These are phyloP conservation scores for Apodemus sylvaticus DNA, from an alignment of 2,113 vertebrate genomes.

Conservation along the genomic window DNA sequence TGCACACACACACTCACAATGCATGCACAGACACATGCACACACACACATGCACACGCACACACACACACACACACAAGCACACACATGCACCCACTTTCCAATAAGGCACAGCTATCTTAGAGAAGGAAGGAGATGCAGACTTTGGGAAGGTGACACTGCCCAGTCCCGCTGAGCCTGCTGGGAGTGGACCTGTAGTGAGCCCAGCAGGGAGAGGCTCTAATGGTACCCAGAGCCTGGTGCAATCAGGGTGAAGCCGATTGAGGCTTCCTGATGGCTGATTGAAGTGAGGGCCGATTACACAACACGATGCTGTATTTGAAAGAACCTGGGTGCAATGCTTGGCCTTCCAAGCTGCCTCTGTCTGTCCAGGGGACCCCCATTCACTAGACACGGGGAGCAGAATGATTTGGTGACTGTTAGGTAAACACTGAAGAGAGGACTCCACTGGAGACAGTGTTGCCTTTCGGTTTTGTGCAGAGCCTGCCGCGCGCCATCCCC, in stretches of 20 bases:
- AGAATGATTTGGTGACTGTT: not conserved
- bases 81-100: not conserved
- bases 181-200: not conserved
- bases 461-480: fast-evolving
- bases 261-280: not conserved
- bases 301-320: not conserved
- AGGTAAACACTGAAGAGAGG: not conserved
- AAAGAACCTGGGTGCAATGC: not conserved
- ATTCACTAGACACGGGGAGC: not conserved
- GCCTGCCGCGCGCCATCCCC: not conserved
- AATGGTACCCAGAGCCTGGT: not conserved
- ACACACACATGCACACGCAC: too few relatives aligned
- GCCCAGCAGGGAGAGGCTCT: not conserved
- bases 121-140: not conserved
- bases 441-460: not conserved
- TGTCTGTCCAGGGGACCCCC: not conserved
- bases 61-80: too few relatives aligned
- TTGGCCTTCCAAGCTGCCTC: not conserved
- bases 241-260: not conserved
- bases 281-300: not conserved
- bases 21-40: too few relatives aligned
- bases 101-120: not conserved
- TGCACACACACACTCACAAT: too few relatives aligned
- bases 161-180: not conserved
- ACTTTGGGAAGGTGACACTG: not conserved